phyloP scores from a whole-genome alignment of 2,797 vertebrate genomes.

The Schizothorax lantsangensis region DNA sequence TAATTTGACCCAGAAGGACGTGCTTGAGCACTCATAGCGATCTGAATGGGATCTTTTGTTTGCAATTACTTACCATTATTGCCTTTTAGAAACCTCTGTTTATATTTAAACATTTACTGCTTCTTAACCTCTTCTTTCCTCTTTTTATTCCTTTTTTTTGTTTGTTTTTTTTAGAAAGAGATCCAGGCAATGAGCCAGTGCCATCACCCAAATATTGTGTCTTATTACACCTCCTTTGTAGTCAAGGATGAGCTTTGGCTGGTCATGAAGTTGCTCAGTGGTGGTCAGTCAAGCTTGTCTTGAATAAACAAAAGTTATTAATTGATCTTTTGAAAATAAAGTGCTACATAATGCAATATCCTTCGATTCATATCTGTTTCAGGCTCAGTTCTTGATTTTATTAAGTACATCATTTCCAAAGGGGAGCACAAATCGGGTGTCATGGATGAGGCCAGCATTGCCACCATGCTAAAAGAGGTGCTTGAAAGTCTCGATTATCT shows the following conservation, averaged over 20 bases:
- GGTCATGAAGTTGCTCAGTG: conserved; percentile 96
- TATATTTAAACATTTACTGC: background rate
- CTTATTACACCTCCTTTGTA: conserved; percentile 97
- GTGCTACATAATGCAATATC: background rate
- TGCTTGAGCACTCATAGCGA: background rate
- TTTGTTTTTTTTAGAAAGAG: conserved; percentile 87
- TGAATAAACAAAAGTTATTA: background rate
- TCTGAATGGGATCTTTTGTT: conserved; percentile 26
- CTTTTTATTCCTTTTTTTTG: conserved; percentile 56
- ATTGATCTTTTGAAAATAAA: background rate
- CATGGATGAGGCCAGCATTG: conserved; percentile 94
- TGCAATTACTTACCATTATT: background rate
- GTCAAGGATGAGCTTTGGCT: conserved; percentile 98
- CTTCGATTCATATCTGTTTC: conserved; percentile 42
- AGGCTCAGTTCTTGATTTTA: conserved; percentile 99
- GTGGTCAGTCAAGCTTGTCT: conserved; percentile 81
- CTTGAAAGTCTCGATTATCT: conserved; percentile 97
- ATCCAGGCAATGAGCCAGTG: conserved; percentile 99
- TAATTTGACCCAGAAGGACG: background rate
- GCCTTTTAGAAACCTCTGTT: background rate
- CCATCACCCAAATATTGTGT: conserved; percentile 96
- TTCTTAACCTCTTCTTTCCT: background rate
- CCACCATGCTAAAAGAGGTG: conserved; percentile 97
- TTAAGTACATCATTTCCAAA: conserved; percentile 92
- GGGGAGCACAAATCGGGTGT: conserved; percentile 91